Evolutionary conservation across 1,140 invertebrate genomes (phyloP).

Genomic region (Nebria ingens): DNA sequence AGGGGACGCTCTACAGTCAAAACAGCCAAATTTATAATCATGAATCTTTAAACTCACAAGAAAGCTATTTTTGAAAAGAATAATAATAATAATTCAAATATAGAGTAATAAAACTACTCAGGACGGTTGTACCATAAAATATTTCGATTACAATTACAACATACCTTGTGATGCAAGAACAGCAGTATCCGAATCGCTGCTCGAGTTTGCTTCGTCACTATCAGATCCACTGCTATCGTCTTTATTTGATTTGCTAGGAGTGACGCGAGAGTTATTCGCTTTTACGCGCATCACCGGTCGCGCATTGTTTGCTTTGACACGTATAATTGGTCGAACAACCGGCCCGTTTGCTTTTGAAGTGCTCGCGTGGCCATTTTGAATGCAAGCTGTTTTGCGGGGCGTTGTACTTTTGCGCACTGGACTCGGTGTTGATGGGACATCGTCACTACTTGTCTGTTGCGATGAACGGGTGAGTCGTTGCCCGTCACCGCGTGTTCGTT

Average conservation of each 20-base stretch:
- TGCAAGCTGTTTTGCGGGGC: not conserved
- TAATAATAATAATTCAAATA: too few relatives aligned
- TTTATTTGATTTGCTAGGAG: conserved; percentile 13
- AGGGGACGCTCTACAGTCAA: too few relatives aligned
- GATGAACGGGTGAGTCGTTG: conserved; percentile 22
- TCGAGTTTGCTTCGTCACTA: not conserved
- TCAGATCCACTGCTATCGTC: conserved; percentile 18
- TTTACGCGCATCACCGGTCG: not conserved
- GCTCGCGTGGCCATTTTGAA: conserved; percentile 11
- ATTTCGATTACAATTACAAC: too few relatives aligned
- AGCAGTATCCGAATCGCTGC: not conserved
- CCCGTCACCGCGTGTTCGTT: conserved; percentile 8
- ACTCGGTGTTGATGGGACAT: not conserved
- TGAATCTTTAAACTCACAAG: too few relatives aligned
- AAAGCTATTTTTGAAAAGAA: too few relatives aligned
- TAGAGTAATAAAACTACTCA: too few relatives aligned
- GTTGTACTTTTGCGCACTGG: not conserved
- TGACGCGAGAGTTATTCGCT: not conserved
- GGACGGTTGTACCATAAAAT: too few relatives aligned
- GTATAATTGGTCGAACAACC: not conserved
- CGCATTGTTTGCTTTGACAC: not conserved
- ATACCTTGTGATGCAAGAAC: not conserved
- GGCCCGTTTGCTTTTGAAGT: conserved; percentile 16
- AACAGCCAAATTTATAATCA: too few relatives aligned
- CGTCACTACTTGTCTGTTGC: conserved; percentile 14